These are phyloP conservation scores for Desmophyllum pertusum DNA, from an alignment of 92 coral and sea anemone species.

Conservation along the genomic window DNA sequence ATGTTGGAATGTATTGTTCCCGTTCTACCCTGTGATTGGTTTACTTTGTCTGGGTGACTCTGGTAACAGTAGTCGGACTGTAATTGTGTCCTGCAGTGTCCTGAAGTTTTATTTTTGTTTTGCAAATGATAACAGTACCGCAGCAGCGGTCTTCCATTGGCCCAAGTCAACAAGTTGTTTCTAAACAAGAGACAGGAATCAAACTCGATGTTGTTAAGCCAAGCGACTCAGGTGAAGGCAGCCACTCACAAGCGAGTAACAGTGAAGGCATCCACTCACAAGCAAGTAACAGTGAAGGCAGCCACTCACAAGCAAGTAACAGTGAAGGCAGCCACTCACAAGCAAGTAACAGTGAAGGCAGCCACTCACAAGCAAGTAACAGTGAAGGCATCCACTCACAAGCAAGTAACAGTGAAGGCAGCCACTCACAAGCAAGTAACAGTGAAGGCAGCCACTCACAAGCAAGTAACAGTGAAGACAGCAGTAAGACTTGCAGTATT, in stretches of 20 bases:
- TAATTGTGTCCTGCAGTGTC: neutral
- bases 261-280: no score
- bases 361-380: neutral
- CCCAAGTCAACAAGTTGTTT: constrained; percentile 75
- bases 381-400: neutral
- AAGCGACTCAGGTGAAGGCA: neutral
- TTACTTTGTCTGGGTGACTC: no score
- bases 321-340: neutral
- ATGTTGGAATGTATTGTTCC: no score
- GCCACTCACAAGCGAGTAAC: neutral
- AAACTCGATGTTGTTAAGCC: constrained; percentile 63
- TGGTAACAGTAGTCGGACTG: no score
- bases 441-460: neutral
- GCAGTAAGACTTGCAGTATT: neutral
- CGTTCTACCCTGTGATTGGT: no score
- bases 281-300: neutral
- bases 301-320: no score
- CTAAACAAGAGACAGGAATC: constrained; percentile 64
- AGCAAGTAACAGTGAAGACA: neutral
- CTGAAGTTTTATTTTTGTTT: neutral
- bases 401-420: neutral
- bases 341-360: neutral
- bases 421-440: no score
- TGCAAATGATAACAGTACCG: constrained; percentile 47
- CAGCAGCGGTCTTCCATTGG: constrained; percentile 59